Percentiles rank a stretch among this genome's conserved stretches.
Evolutionary conservation across 2,113 vertebrate species (phyloP).

Genomic region (Suricata suricatta): DNA sequence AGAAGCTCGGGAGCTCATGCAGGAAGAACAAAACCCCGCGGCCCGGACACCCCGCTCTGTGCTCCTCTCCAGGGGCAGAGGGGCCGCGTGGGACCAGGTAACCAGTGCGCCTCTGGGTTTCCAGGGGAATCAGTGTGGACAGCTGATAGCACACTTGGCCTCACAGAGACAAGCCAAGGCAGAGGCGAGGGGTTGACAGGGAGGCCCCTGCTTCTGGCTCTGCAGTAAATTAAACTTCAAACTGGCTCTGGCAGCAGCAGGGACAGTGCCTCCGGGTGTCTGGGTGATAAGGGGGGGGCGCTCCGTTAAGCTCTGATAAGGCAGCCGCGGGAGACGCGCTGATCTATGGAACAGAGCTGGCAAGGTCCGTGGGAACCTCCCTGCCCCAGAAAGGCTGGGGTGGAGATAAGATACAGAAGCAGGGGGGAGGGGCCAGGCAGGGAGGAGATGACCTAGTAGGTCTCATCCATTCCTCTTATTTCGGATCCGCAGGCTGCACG

Average conservation of each 20-base stretch:
- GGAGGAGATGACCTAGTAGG: background rate
- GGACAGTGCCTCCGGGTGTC: background rate
- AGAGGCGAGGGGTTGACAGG: background rate
- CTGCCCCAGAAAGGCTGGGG: slow-evolving; percentile 58
- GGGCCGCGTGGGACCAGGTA: fast-evolving
- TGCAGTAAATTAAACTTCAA: slow-evolving; percentile 61
- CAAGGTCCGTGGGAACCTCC: background rate
- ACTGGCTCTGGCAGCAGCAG: slow-evolving; percentile 7
- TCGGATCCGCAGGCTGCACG: slow-evolving; percentile 30
- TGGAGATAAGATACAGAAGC: slow-evolving; percentile 42
- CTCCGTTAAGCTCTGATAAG: slow-evolving; percentile 42
- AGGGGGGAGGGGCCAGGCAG: background rate
- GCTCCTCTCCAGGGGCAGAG: background rate
- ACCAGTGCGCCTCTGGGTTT: background rate
- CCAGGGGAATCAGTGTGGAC: fast-evolving
- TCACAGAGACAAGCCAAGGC: background rate
- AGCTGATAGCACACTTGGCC: fast-evolving
- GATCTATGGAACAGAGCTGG: slow-evolving; percentile 9
- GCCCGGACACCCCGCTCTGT: fast-evolving
- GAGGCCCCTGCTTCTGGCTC: background rate
- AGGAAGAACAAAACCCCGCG: background rate
- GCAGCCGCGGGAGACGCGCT: background rate
- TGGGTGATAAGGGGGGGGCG: slow-evolving; percentile 40
- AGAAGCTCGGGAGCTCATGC: background rate
- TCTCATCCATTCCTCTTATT: background rate